phyloP scores from a whole-genome alignment of 2,113 vertebrate species.

The Vidua chalybeata region DNA sequence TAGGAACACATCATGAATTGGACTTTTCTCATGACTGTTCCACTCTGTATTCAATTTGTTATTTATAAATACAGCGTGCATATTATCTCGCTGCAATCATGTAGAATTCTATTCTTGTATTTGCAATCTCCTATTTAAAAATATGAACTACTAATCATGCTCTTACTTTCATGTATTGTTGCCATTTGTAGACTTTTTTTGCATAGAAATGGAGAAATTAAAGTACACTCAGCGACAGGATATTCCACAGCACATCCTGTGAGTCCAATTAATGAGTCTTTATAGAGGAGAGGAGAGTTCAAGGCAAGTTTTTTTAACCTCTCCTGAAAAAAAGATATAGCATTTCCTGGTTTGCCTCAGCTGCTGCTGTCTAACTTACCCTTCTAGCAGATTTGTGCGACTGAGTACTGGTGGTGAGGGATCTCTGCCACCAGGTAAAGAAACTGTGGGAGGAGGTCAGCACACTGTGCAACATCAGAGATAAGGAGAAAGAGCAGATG shows the following conservation, averaged over 20 bases:
- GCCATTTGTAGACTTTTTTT: constrained; percentile 36
- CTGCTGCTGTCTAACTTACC: not conserved
- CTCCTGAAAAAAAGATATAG: not conserved
- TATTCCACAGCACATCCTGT: not conserved
- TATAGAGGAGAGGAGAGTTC: not conserved
- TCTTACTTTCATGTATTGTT: constrained; percentile 17
- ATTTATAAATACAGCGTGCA: not conserved
- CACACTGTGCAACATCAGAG: not conserved
- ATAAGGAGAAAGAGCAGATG: not conserved
- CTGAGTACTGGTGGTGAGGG: not conserved
- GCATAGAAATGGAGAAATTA: constrained; percentile 45
- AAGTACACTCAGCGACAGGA: not conserved
- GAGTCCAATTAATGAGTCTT: not conserved
- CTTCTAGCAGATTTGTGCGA: not conserved
- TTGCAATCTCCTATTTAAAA: constrained; percentile 26
- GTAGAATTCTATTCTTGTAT: constrained; percentile 21
- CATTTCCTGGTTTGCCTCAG: not conserved
- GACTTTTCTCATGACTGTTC: constrained; percentile 20
- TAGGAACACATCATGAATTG: not conserved
- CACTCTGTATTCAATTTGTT: not conserved
- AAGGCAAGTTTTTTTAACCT: not conserved
- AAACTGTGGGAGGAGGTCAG: not conserved
- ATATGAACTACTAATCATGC: not conserved
- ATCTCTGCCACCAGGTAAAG: not conserved
- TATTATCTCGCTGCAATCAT: not conserved